phyloP scores from a whole-genome alignment of 2,113 vertebrate genomes.

The Lophochroa leadbeateri region DNA sequence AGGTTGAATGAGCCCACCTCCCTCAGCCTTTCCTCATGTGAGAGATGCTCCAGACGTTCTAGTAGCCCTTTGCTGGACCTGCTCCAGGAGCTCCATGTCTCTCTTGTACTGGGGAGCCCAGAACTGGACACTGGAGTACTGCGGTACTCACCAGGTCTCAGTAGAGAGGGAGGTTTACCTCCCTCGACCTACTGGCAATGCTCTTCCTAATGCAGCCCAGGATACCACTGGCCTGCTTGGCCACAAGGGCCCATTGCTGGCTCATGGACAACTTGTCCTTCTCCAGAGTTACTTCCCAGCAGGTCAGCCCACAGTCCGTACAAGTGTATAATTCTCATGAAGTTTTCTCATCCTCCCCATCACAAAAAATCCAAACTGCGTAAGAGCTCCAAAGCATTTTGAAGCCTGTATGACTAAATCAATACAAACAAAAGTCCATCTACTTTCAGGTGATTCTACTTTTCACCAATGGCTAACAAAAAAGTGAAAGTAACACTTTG shows the following conservation, averaged over 20 bases:
- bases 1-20: neutral
- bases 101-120: neutral
- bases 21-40: neutral
- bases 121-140: neutral
- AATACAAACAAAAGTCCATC: neutral
- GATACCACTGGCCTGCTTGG: neutral
- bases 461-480: neutral
- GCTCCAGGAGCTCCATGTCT: neutral
- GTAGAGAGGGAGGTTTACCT: neutral
- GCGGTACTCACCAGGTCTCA: neutral
- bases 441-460: neutral
- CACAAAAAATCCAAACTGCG: neutral
- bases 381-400: neutral
- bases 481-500: neutral
- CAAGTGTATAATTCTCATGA: neutral
- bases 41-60: neutral
- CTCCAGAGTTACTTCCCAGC: neutral
- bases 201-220: neutral
- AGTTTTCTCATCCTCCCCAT: neutral
- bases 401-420: neutral
- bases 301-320: neutral
- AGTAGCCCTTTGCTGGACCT: neutral
- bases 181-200: neutral
- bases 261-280: neutral
- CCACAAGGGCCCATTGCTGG: neutral